These are phyloP conservation scores for Moxostoma hubbsi DNA, from an alignment of 2,797 vertebrate genomes.

Conservation along the genomic window DNA sequence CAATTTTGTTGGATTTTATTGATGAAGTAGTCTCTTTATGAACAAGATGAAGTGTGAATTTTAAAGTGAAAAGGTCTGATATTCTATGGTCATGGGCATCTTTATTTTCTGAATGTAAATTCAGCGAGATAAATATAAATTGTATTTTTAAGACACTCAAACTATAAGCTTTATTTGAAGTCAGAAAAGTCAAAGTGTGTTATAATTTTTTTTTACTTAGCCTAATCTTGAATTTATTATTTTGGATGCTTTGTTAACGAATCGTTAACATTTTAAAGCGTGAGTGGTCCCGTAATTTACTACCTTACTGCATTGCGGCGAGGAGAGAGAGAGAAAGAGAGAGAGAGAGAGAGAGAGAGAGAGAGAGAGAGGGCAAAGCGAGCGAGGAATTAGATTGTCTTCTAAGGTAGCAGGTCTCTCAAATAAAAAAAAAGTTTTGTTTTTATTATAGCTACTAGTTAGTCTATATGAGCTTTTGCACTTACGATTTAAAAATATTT, in stretches of 20 bases:
- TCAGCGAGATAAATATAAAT: neutral
- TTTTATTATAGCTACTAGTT: too few relatives aligned
- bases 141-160: neutral
- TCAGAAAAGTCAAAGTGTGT: neutral
- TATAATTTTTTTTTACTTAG: neutral
- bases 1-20: neutral
- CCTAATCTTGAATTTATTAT: neutral
- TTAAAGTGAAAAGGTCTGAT: neutral
- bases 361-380: constrained; percentile 29
- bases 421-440: neutral
- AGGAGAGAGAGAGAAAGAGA: constrained; percentile 55
- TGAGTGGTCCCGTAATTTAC: constrained; percentile 43
- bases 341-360: constrained; percentile 56
- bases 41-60: neutral
- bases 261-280: constrained; percentile 25
- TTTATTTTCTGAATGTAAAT: neutral
- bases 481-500: too few relatives aligned
- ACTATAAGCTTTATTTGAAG: neutral
- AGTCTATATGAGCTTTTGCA: too few relatives aligned
- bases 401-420: neutral
- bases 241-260: constrained; percentile 27
- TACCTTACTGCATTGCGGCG: constrained; percentile 64
- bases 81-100: neutral
- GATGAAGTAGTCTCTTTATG: neutral
- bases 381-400: neutral